These are phyloP conservation scores for Leptopilina syphax DNA, from an alignment of 2,888 invertebrate species.

Conservation along the genomic window DNA sequence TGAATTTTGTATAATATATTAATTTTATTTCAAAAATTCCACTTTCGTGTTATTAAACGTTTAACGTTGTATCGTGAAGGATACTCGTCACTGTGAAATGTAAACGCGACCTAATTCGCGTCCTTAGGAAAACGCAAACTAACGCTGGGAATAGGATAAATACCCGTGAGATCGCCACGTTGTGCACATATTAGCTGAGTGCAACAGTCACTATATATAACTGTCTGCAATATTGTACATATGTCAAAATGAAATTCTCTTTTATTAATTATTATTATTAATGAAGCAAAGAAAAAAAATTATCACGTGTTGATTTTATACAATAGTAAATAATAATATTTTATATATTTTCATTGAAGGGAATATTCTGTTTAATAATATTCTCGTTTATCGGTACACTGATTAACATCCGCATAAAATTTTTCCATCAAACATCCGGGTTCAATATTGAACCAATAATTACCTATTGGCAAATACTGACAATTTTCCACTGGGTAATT, in stretches of 20 bases:
- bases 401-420: too few relatives aligned
- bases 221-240: conserved; percentile 2
- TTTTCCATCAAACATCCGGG: background rate
- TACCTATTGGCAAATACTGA: background rate
- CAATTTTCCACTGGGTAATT: conserved; percentile 14
- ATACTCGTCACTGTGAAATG: conserved; percentile 25
- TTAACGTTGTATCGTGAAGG: conserved; percentile 8
- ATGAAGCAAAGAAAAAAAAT: background rate
- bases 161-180: conserved; percentile 34
- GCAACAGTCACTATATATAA: conserved; percentile 7
- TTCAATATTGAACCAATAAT: conserved; percentile 12
- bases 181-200: conserved; percentile 19
- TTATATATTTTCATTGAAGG: too few relatives aligned
- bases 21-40: conserved; percentile 12
- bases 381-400: too few relatives aligned
- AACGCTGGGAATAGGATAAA: conserved; percentile 20
- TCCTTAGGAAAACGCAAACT: conserved; percentile 22
- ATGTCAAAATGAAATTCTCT: background rate
- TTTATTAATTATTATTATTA: background rate
- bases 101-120: conserved; percentile 28
- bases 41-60: conserved; percentile 1
- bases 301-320: background rate
- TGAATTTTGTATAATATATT: background rate
- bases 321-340: too few relatives aligned
- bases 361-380: too few relatives aligned